phyloP scores from a whole-genome alignment of 2,888 invertebrate species.

The Eubasilissa splendida region DNA sequence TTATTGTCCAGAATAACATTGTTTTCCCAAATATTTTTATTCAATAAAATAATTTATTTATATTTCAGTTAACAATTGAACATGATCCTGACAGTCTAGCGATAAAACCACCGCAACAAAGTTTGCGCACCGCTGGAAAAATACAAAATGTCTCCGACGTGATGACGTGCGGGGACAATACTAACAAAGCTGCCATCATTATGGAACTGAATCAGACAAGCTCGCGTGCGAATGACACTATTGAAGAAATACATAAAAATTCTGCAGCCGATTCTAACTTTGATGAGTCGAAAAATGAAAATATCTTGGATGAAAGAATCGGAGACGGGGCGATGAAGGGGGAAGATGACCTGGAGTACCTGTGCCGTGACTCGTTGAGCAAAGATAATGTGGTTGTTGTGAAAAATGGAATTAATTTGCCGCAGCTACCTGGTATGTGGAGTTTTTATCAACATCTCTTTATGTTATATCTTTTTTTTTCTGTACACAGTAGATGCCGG shows the following conservation, averaged over 20 bases:
- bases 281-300: slow-evolving; percentile 1
- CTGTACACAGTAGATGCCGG: background rate
- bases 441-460: background rate
- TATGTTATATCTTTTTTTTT: background rate
- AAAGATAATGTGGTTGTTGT: slow-evolving; percentile 11
- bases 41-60: background rate
- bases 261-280: background rate
- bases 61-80: slow-evolving; percentile 85
- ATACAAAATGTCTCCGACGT: slow-evolving; percentile 46
- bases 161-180: background rate
- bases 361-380: slow-evolving; percentile 27
- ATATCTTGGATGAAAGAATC: background rate
- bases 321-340: background rate
- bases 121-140: slow-evolving; percentile 39
- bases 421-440: slow-evolving; percentile 36
- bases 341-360: slow-evolving; percentile 15
- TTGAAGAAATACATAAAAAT: background rate
- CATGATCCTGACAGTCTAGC: slow-evolving; percentile 83
- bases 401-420: slow-evolving; percentile 27
- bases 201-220: background rate
- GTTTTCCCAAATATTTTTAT: background rate
- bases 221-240: background rate
- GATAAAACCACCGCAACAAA: slow-evolving; percentile 46
- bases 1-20: background rate
- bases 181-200: background rate